Percentiles rank a stretch among this genome's conserved stretches.
Evolutionary conservation across 2,888 invertebrate genomes (phyloP).

Genomic region (Scaptomyza polygonia): DNA sequence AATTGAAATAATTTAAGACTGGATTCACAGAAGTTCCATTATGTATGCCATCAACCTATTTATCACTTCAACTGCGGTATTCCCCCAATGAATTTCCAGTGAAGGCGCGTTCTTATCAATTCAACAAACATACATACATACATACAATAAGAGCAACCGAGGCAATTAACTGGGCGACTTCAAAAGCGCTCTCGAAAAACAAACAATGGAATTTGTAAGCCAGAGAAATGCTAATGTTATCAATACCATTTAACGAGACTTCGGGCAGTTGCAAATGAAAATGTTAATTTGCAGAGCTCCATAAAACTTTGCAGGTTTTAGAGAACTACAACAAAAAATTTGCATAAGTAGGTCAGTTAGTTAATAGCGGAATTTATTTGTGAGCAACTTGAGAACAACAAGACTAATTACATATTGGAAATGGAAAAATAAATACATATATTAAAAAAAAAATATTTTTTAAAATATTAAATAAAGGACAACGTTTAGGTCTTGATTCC

Average conservation of each 20-base stretch:
- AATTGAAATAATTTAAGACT: conserved; percentile 27
- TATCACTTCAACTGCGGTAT: conserved; percentile 37
- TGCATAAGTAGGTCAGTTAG: conserved; percentile 24
- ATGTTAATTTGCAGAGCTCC: conserved; percentile 18
- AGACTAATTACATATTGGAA: too few species aligned
- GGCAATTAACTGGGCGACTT: conserved; percentile 17
- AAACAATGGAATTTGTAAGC: conserved; percentile 21
- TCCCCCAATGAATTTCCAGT: conserved; percentile 44
- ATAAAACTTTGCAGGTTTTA: conserved; percentile 7
- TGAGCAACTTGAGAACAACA: background rate
- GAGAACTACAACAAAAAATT: background rate
- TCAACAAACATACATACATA: background rate
- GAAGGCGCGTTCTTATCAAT: conserved; percentile 36
- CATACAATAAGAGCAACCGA: conserved; percentile 19
- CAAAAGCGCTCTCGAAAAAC: conserved; percentile 1
- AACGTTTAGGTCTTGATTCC: too few species aligned
- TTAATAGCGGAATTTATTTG: background rate
- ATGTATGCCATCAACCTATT: conserved; percentile 23
- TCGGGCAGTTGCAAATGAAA: conserved; percentile 41
- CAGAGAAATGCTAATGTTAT: conserved; percentile 55
- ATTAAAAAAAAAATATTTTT: too few species aligned
- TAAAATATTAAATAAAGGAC: too few species aligned
- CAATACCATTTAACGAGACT: conserved; percentile 52
- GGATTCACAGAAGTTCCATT: background rate
- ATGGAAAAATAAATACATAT: too few species aligned